A percentile compares a stretch with the other conserved stretches of the same genome.
Evolutionary conservation across 2,797 vertebrate genomes (phyloP).

Genomic region (Poeciliopsis gracilis): DNA sequence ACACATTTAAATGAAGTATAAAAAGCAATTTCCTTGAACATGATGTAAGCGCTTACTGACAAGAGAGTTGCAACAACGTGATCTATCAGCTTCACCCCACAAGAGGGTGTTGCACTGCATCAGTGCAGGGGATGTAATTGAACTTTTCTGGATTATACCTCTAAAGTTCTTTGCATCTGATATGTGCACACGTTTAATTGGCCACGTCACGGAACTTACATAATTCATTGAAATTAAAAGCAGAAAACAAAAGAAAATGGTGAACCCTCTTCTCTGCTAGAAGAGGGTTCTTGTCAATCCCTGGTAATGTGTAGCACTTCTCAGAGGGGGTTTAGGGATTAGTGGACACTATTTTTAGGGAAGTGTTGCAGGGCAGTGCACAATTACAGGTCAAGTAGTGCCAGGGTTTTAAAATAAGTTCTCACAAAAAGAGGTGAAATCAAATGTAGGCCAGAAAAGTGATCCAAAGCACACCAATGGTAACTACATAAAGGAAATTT

Average conservation of each 20-base stretch:
- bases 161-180: background rate
- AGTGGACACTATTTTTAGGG: constrained; percentile 81
- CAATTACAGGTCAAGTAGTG: constrained; percentile 51
- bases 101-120: constrained; percentile 78
- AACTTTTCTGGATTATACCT: constrained; percentile 33
- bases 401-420: constrained; percentile 66
- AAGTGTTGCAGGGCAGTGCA: constrained; percentile 65
- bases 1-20: background rate
- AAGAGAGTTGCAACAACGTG: background rate
- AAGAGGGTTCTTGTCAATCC: constrained; percentile 17
- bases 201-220: background rate
- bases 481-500: constrained; percentile 30
- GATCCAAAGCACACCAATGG: constrained; percentile 21
- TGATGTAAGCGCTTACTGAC: constrained; percentile 8
- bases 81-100: constrained; percentile 49
- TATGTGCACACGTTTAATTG: background rate
- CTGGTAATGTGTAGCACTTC: constrained; percentile 43
- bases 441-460: constrained; percentile 1
- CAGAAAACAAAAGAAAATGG: too few species aligned
- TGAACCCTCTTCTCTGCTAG: background rate
- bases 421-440: constrained; percentile 43
- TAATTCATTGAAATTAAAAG: background rate
- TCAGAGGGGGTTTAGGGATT: constrained; percentile 64
- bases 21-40: background rate
- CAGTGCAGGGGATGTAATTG: constrained; percentile 7